Evolutionary conservation across 2,888 invertebrate genomes (phyloP), one percentile per base, ranked within the genome.

Genomic region (Amphipoea lucens): DNA sequence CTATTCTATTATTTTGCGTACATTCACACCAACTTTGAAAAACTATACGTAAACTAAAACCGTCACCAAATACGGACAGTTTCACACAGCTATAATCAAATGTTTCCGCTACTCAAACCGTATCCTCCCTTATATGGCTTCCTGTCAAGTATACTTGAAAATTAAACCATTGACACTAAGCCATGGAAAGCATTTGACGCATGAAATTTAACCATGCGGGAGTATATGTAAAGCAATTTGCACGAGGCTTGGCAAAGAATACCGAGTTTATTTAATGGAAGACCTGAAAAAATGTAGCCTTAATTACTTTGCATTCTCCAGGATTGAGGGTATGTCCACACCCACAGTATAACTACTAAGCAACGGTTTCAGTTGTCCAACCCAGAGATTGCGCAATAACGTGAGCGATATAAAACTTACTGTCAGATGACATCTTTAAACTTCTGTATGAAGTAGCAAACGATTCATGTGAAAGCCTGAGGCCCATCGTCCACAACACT

Each of bases 221-320:
- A 29, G 51, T 48, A 63, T 66, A 72, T 48, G 62, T 72, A 70
- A 63, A 67, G 66, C 78, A 74, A 82, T 84, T 76, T 78, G 36
- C 78, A 75, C 45, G 63, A 45, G 45, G 73, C 60, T 60, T 36
- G 51, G 69, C 73, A 62, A 67, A 78, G 73, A 83, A 83, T 83
- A 76, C 73, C 42, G 11, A 14, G 20, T 74, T 86, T 74, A 86
- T 86, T 82, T 82, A 86, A 76, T 70, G 73, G 48, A 12, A 60
- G 54, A 54, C 73, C 60, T 62, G 23, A 72, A 67, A 69, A 78
- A 77, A 77, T 42, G 0, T 9, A 6, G 42, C n/a, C 42, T 62
- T 81, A 69, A 83, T 76, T 76, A 65, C 72, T 85, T 70, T 63
- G 73, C 76, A 76, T 76, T 54, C 20, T 83, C 17, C 62, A 51